A percentile compares a stretch with the other conserved stretches of the same genome.
Conservation (phyloP, 2,113 vertebrate genomes). For the Chloropsis cyanopogon region DNA sequence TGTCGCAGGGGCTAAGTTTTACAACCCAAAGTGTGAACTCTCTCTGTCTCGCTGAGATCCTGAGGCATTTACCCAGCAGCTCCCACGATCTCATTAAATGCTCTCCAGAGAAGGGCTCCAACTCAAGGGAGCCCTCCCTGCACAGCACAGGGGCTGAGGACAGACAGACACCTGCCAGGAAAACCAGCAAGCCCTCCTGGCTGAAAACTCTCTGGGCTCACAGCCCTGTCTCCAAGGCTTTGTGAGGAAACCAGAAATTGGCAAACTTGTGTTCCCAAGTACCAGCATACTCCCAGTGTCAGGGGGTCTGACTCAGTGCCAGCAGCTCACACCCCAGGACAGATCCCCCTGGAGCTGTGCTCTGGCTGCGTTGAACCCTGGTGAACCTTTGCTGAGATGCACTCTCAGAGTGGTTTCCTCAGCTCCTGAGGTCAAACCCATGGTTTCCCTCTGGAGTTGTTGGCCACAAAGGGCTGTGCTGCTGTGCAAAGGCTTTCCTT, state of each 20-base stretch:
- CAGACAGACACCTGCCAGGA: neutral
- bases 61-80: slow-evolving; percentile 26
- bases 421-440: neutral
- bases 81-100: neutral
- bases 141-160: neutral
- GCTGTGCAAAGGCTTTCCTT: neutral
- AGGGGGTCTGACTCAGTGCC: neutral
- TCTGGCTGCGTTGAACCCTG: neutral
- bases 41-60: neutral
- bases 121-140: neutral
- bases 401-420: neutral
- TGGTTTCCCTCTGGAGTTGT: neutral
- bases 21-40: neutral
- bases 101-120: neutral
- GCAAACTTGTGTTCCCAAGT: neutral
- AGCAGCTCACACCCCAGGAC: neutral
- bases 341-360: neutral
- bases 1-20: neutral
- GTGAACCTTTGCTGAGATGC: neutral
- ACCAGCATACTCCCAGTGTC: fast-evolving
- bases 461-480: neutral
- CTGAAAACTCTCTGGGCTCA: neutral
- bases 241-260: neutral
- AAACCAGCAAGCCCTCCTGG: fast-evolving
- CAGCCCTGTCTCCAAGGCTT: neutral